Conservation (phyloP, 2,888 invertebrate species). For the Hyalella azteca region DNA sequence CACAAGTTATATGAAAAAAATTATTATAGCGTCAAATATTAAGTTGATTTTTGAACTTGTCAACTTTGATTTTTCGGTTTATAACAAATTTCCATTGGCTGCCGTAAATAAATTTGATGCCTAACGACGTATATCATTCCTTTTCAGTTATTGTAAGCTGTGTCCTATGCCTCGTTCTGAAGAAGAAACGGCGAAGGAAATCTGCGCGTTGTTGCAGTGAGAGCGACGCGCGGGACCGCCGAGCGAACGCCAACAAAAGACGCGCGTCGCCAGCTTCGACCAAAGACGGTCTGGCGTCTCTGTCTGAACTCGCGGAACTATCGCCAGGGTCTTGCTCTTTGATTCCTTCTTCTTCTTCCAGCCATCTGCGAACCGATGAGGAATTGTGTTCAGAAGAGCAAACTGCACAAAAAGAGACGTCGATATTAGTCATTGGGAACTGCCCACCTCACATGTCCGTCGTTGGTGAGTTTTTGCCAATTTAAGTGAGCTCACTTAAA, state of each 20-base stretch:
- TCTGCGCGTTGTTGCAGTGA: neutral
- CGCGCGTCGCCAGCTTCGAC: neutral
- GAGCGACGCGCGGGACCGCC: neutral
- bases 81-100: too few species aligned
- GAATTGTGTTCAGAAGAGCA: neutral
- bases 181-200: neutral
- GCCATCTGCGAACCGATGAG: neutral
- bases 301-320: neutral
- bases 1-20: too few species aligned
- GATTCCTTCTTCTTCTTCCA: neutral
- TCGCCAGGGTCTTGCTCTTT: neutral
- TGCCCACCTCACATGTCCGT: neutral
- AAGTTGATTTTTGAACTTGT: too few species aligned
- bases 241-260: neutral
- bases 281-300: conserved; percentile 6
- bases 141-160: neutral
- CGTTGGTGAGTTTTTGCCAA: conserved; percentile 10
- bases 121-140: too few species aligned
- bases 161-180: neutral
- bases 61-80: too few species aligned
- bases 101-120: too few species aligned
- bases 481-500: too few species aligned
- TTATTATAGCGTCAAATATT: too few species aligned
- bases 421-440: neutral
- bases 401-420: neutral